These are phyloP conservation scores for Thalassophryne amazonica DNA, from an alignment of 2,797 vertebrate genomes.

Conservation along the genomic window DNA sequence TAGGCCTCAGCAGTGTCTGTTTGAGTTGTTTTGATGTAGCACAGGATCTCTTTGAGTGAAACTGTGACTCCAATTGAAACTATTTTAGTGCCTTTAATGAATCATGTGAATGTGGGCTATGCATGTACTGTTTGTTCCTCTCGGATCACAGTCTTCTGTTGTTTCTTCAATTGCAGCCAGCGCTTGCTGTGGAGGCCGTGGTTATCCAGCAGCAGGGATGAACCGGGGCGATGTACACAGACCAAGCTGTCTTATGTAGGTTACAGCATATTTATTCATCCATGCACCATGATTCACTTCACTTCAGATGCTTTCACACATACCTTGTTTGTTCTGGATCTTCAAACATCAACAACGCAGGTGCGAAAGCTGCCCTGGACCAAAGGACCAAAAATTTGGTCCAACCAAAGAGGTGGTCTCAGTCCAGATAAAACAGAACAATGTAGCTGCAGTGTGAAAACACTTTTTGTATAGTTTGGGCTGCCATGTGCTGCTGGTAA, in stretches of 20 bases:
- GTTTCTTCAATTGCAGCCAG: constrained; percentile 31
- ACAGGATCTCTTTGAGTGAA: not conserved
- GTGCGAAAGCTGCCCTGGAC: no score
- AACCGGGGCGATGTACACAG: not conserved
- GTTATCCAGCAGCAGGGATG: constrained; percentile 64
- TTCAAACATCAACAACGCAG: no score
- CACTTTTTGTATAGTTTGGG: no score
- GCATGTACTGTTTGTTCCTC: not conserved
- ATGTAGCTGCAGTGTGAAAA: no score
- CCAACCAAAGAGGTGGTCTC: no score
- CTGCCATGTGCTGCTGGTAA: no score
- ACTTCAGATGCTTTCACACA: no score
- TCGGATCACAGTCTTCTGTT: constrained; percentile 10
- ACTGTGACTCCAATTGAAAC: not conserved
- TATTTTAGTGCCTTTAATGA: not conserved
- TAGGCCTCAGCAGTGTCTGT: not conserved
- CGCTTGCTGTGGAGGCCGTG: constrained; percentile 83
- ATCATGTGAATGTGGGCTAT: not conserved
- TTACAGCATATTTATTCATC: constrained; percentile 13
- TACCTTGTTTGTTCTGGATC: no score
- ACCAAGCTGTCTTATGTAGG: constrained; percentile 65
- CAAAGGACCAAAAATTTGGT: no score
- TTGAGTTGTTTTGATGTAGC: not conserved
- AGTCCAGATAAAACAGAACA: no score
- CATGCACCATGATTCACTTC: not conserved